Conservation (phyloP, 2,113 vertebrate species). For the Myanophis thanlyinensis region DNA sequence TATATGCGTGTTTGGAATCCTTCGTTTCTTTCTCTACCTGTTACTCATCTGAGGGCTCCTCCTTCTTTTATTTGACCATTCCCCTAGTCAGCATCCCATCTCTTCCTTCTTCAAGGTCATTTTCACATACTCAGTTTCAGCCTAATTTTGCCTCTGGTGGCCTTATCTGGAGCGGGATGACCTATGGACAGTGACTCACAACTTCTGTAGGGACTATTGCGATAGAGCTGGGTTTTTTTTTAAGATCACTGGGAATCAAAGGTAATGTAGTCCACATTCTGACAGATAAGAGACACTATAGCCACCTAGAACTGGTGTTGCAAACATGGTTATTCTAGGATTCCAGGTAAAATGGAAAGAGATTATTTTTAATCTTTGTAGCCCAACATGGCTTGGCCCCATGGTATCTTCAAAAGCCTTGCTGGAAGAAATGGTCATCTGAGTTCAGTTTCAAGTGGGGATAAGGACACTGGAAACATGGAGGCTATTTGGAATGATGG, state of each 20-base stretch:
- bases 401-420: neutral
- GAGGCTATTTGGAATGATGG: too few relatives aligned
- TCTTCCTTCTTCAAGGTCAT: neutral
- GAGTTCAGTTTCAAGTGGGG: too few relatives aligned
- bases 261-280: neutral
- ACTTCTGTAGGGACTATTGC: neutral
- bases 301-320: neutral
- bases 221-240: neutral
- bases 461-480: too few relatives aligned
- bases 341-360: neutral
- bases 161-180: neutral
- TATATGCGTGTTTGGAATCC: neutral
- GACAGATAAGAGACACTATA: neutral
- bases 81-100: neutral
- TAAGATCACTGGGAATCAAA: neutral
- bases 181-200: neutral
- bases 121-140: neutral
- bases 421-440: too few relatives aligned
- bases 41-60: neutral
- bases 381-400: neutral
- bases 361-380: neutral
- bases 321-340: neutral
- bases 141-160: neutral
- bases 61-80: too few relatives aligned
- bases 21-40: neutral